phyloP scores from a whole-genome alignment of 2,888 invertebrate genomes.

The Agonopterix alstromeriana region DNA sequence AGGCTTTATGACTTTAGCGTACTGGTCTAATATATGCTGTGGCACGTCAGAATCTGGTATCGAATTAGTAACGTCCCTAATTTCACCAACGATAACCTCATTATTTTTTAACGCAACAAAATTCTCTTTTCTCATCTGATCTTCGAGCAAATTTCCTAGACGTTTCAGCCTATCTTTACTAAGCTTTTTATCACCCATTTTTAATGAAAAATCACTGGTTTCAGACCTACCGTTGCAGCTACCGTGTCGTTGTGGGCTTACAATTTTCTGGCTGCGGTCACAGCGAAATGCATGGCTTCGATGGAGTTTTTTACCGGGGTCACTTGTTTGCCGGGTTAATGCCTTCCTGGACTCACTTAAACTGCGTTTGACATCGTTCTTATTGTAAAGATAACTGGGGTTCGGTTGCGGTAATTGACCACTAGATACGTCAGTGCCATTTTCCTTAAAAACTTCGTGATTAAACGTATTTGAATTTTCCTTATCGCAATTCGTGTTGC shows the following conservation, averaged over 20 bases:
- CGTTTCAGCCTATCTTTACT: slow-evolving; percentile 57
- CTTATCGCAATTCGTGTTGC: slow-evolving; percentile 4
- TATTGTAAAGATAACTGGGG: slow-evolving; percentile 53
- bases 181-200: slow-evolving; percentile 53
- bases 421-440: slow-evolving; percentile 26
- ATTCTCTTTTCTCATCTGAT: slow-evolving; percentile 64
- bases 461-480: not conserved
- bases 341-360: slow-evolving; percentile 44
- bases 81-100: slow-evolving; percentile 15
- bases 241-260: slow-evolving; percentile 51
- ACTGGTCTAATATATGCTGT: slow-evolving; percentile 63
- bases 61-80: slow-evolving; percentile 29
- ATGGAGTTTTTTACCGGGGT: slow-evolving; percentile 74
- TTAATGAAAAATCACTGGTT: slow-evolving; percentile 46
- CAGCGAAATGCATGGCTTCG: slow-evolving; percentile 78
- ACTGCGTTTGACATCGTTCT: slow-evolving; percentile 44
- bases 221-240: slow-evolving; percentile 59
- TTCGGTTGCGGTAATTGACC: slow-evolving; percentile 44
- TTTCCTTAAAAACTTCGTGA: slow-evolving; percentile 14
- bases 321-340: slow-evolving; percentile 62
- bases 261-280: slow-evolving; percentile 59
- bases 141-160: slow-evolving; percentile 58
- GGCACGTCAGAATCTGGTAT: slow-evolving; percentile 61
- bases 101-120: slow-evolving; percentile 28
- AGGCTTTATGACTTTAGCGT: slow-evolving; percentile 60